Evolutionary conservation across 2,113 vertebrate species (phyloP), one percentile per base, ranked within the genome.

Genomic region (Dasypus novemcinctus): DNA sequence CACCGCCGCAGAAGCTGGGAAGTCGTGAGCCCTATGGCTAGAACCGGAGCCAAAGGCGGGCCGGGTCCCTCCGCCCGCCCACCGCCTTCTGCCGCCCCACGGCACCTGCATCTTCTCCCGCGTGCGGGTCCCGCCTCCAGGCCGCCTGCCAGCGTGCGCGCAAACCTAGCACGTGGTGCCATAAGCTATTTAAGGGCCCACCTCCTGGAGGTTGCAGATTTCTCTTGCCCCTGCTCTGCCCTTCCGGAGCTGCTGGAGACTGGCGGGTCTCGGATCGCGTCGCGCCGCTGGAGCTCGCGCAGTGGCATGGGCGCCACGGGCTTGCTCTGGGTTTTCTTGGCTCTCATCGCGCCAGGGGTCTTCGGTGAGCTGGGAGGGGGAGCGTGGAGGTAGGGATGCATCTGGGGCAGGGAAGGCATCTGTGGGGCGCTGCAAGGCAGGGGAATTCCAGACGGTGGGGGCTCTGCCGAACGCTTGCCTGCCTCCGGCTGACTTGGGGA

Each of bases 301-400:
- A 1, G 52, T 46, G 94, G 75, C 96, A 97, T 97, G 97, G 95
- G 94, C 57, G 41, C 81, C 68, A 5, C 72, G 29, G 52, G 23
- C n/a, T 69, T 52, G 23, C 78, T 90, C 84, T 96, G 92, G 64
- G 71, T 91, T 33, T 69, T 81, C 94, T 86, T 93, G 92, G 87
- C 92, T 93, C n/a, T 97, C 72, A 0, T 96, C 87, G 38, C 71
- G 7, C 96, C 97, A 0, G 95, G 92, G 63, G 95, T 91, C 84
- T 91, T 94, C 49, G 97, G 97, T 97, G 93, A 97, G 96, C 95
- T 33, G 80, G 89, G 94, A 63, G 33, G 25, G 71, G 87, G 71
- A 57, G 31, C 23, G 4, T 11, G 49, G 74, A 43, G 80, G 90
- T 54, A 71, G 95, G 94, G 88, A 66, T 25, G 59, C 59, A 59